Evolutionary conservation across 2,113 vertebrate genomes (phyloP).

Genomic region (Orientallactaga bullata): DNA sequence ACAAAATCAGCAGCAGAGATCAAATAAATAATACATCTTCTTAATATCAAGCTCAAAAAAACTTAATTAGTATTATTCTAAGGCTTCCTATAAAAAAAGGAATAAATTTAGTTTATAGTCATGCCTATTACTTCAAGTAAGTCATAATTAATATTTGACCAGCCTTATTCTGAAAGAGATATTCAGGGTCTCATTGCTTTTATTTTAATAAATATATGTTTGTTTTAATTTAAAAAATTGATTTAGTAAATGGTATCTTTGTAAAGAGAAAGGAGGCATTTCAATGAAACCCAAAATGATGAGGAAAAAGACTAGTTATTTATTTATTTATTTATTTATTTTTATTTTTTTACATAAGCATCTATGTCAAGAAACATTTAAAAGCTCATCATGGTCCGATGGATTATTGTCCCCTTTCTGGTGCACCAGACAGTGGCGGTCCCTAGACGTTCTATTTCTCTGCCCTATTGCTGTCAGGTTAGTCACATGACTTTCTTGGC

Average conservation of each 20-base stretch:
- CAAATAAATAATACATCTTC: neutral
- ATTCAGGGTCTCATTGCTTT: neutral
- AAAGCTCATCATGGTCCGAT: neutral
- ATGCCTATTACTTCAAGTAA: neutral
- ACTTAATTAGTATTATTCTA: neutral
- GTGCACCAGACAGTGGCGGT: neutral
- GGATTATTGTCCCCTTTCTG: neutral
- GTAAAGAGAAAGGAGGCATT: neutral
- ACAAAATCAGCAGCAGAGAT: neutral
- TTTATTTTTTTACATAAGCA: neutral
- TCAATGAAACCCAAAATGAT: constrained; percentile 3
- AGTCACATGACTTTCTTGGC: neutral
- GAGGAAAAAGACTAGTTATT: neutral
- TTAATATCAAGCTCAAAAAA: constrained; percentile 7
- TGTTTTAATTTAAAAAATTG: neutral
- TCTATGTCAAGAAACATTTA: neutral
- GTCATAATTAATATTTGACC: constrained; percentile 41
- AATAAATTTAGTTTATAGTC: constrained; percentile 36
- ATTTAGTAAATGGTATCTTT: neutral
- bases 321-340: no score
- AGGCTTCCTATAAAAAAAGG: neutral
- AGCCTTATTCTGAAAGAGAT: constrained; percentile 35
- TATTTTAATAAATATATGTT: constrained; percentile 30
- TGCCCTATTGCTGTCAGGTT: neutral
- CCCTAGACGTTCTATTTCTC: neutral